Evolutionary conservation across 2,888 invertebrate species (phyloP).

Genomic region (Lasioglossum vierecki): DNA sequence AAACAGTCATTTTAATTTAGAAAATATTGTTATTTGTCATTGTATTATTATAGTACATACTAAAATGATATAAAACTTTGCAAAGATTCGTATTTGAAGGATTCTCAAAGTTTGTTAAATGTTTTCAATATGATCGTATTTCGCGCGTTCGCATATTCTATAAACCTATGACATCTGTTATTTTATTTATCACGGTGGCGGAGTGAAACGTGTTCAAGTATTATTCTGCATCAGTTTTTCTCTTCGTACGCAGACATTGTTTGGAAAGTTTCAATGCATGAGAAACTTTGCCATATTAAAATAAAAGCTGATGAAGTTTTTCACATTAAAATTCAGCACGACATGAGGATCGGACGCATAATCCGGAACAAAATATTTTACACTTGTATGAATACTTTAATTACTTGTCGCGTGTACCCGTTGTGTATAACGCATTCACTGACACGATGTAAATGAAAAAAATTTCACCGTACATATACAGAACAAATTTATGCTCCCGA

Average conservation of each 20-base stretch:
- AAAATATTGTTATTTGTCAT: not conserved
- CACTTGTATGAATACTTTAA: constrained; percentile 17
- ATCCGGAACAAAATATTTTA: constrained; percentile 13
- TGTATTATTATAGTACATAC: not conserved
- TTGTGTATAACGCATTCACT: not conserved
- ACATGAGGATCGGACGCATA: not conserved
- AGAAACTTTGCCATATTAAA: constrained; percentile 6
- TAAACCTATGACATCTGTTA: not conserved
- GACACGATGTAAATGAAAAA: not conserved
- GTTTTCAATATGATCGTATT: not conserved
- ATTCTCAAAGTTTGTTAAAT: not conserved
- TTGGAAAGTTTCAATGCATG: constrained; percentile 5
- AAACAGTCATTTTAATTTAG: not conserved
- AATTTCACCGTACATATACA: not conserved
- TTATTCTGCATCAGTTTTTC: not conserved
- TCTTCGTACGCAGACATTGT: not conserved
- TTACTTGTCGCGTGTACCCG: constrained; percentile 5
- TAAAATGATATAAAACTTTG: not conserved
- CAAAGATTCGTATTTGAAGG: not conserved
- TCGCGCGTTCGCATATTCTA: not conserved
- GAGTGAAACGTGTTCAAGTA: not conserved
- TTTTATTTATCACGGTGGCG: not conserved
- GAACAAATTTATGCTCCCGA: not conserved
- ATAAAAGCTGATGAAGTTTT: constrained; percentile 19
- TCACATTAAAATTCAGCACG: constrained; percentile 14